Conservation (phyloP, 2,888 invertebrate species). For the Acanthacorydalis orientalis region DNA sequence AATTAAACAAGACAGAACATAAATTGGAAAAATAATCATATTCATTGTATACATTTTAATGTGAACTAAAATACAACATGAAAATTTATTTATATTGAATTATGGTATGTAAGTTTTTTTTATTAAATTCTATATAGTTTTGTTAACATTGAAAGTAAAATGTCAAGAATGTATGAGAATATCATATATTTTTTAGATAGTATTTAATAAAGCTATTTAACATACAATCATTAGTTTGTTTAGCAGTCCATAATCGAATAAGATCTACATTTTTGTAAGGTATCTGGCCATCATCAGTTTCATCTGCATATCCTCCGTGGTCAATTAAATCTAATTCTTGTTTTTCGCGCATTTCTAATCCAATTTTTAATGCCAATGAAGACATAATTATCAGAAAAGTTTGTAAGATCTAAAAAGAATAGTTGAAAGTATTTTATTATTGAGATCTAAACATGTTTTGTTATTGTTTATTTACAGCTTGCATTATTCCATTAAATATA, state of each 20-base stretch:
- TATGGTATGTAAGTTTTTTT: background rate
- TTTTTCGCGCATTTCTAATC: constrained; percentile 2
- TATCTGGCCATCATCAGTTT: background rate
- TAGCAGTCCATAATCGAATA: constrained; percentile 2
- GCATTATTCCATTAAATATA: constrained; percentile 5
- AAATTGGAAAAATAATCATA: background rate
- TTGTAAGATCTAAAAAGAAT: constrained; percentile 1
- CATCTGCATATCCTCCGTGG: constrained; percentile 1
- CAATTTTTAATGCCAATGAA: constrained; percentile 2
- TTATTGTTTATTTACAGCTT: background rate
- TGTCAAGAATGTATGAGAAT: background rate
- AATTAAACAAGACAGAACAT: background rate
- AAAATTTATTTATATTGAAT: background rate
- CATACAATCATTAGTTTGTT: constrained; percentile 2
- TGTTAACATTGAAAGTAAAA: background rate
- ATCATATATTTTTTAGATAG: background rate
- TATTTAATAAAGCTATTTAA: background rate
- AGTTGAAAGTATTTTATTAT: background rate
- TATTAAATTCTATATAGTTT: no score
- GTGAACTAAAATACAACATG: background rate
- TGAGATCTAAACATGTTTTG: background rate
- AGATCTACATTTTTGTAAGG: background rate
- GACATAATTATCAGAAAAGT: background rate
- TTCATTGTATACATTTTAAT: background rate
- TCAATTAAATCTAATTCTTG: constrained; percentile 2